Conservation (phyloP, 2,797 vertebrate genomes). For the Acanthurus leucopareius region DNA sequence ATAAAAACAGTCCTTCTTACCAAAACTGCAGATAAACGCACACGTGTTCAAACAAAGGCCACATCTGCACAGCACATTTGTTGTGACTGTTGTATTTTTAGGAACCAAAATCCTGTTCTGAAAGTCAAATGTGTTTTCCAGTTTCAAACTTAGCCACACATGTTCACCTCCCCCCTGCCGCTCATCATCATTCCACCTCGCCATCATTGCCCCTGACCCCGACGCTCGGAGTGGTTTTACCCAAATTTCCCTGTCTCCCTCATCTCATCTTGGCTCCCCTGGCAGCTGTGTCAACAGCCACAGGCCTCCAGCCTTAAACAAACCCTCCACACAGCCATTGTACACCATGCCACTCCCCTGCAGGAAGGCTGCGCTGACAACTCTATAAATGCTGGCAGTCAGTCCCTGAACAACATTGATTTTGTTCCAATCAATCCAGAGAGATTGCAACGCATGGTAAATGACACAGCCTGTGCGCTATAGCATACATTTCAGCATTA, state of each 20-base stretch:
- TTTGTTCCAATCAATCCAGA: slow-evolving; percentile 78
- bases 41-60: slow-evolving; percentile 26
- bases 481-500: slow-evolving; percentile 70
- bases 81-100: slow-evolving; percentile 35
- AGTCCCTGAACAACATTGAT: slow-evolving; percentile 79
- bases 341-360: slow-evolving; percentile 65
- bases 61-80: slow-evolving; percentile 19
- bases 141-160: slow-evolving; percentile 36
- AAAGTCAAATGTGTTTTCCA: slow-evolving; percentile 54
- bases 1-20: slow-evolving; percentile 62
- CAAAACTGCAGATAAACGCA: slow-evolving; percentile 33
- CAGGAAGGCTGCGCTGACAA: slow-evolving; percentile 71
- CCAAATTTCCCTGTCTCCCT: slow-evolving; percentile 68
- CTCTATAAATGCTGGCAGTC: slow-evolving; percentile 75
- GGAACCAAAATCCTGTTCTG: slow-evolving; percentile 50
- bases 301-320: slow-evolving; percentile 82
- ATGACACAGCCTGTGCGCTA: slow-evolving; percentile 62
- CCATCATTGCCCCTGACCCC: slow-evolving; percentile 64
- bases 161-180: slow-evolving; percentile 36
- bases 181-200: slow-evolving; percentile 52
- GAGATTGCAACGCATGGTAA: slow-evolving; percentile 74
- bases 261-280: slow-evolving; percentile 63
- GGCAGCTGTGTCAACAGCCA: slow-evolving; percentile 88
- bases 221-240: slow-evolving; percentile 58
- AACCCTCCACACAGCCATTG: slow-evolving; percentile 76